Evolutionary conservation across 2,888 invertebrate species (phyloP).

Genomic region (Tineola bisselliella): DNA sequence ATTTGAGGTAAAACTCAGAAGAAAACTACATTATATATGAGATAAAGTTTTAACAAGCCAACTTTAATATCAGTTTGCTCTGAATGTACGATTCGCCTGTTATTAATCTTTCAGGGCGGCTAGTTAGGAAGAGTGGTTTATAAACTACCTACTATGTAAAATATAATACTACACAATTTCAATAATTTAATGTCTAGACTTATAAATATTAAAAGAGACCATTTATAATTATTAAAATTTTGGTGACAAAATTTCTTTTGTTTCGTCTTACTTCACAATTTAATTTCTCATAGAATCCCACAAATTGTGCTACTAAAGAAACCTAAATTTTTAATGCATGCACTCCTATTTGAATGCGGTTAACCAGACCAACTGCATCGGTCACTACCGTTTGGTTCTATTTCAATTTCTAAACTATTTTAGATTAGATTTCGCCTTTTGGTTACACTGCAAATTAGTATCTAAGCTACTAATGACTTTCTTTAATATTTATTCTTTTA

Average conservation of each 20-base stretch:
- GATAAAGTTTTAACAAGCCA: slow-evolving; percentile 66
- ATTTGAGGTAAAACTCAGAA: slow-evolving; percentile 32
- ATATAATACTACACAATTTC: too few relatives aligned
- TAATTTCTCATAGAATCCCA: too few relatives aligned
- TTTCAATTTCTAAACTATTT: too few relatives aligned
- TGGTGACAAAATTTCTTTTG: too few relatives aligned
- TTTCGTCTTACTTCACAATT: too few relatives aligned
- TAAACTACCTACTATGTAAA: background rate
- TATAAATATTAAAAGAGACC: too few relatives aligned
- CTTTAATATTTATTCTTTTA: too few relatives aligned
- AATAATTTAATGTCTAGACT: too few relatives aligned
- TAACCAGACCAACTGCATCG: background rate
- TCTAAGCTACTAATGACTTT: too few relatives aligned
- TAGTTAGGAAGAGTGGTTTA: slow-evolving; percentile 58
- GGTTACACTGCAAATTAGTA: too few relatives aligned
- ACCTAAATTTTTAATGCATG: background rate
- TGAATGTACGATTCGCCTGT: slow-evolving; percentile 60
- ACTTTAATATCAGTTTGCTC: slow-evolving; percentile 64
- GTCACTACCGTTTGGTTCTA: background rate
- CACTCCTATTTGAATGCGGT: background rate
- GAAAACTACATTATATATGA: slow-evolving; percentile 28
- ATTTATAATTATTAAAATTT: too few relatives aligned
- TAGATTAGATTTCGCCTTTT: too few relatives aligned
- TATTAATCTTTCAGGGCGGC: slow-evolving; percentile 63
- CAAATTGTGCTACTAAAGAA: background rate